A percentile compares a stretch with the other conserved stretches of the same genome.
These are phyloP conservation scores for Nycticebus coucang DNA, from an alignment of 2,113 vertebrate species.

Conservation along the genomic window DNA sequence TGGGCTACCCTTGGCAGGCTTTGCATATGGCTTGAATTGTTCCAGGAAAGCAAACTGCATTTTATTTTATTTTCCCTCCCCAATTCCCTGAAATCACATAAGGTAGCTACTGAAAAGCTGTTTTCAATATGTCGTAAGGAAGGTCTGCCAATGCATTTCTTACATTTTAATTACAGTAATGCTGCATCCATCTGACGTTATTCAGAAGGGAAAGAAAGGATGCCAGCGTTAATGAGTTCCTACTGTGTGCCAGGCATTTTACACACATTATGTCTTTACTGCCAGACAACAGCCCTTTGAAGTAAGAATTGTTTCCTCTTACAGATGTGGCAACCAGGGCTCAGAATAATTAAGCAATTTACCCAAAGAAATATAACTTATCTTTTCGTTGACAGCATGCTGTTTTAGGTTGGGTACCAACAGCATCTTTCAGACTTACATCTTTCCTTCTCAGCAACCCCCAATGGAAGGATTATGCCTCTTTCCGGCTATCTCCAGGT, in stretches of 20 bases:
- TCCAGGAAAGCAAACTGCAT: slow-evolving; percentile 75
- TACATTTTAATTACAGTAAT: slow-evolving; percentile 75
- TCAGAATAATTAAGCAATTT: slow-evolving; percentile 26
- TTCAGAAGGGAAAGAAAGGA: slow-evolving; percentile 30
- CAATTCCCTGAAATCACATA: slow-evolving; percentile 78
- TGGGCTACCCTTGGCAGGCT: slow-evolving; percentile 62
- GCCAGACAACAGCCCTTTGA: not conserved
- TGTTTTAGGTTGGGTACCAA: not conserved
- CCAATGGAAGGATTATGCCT: not conserved
- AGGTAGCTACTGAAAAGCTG: slow-evolving; percentile 74
- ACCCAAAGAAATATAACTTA: slow-evolving; percentile 17
- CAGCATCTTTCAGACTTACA: not conserved
- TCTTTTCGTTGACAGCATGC: slow-evolving; percentile 10
- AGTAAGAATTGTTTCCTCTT: slow-evolving; percentile 45
- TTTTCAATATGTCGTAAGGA: slow-evolving; percentile 68
- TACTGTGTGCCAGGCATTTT: slow-evolving; percentile 70
- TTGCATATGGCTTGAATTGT: slow-evolving; percentile 60
- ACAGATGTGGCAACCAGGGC: slow-evolving; percentile 23
- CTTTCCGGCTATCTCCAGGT: not conserved
- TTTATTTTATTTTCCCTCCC: slow-evolving; percentile 71
- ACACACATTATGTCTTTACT: slow-evolving; percentile 2
- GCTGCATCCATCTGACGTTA: slow-evolving; percentile 63
- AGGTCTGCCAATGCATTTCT: slow-evolving; percentile 62
- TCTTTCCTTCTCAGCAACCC: slow-evolving; percentile 13
- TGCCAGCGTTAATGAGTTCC: slow-evolving; percentile 71